Conservation (phyloP, 2,888 invertebrate genomes). For the Andrena chrysosceles region DNA sequence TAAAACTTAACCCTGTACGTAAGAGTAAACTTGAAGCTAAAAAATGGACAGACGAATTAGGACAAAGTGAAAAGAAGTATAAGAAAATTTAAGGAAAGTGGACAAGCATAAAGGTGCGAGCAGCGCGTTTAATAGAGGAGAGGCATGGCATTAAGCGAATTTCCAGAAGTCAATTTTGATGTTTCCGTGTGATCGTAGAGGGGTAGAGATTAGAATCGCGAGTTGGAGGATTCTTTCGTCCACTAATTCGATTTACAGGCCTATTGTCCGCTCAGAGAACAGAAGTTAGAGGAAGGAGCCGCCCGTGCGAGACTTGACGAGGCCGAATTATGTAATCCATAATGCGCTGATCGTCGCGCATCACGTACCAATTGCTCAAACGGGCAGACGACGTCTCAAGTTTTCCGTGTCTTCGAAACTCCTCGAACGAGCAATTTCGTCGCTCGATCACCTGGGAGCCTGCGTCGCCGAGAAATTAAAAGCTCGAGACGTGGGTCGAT, state of each 20-base stretch:
- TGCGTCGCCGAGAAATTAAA: conserved; percentile 16
- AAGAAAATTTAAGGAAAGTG: too few relatives aligned
- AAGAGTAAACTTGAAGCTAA: too few relatives aligned
- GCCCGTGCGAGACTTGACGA: conserved; percentile 39
- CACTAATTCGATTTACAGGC: conserved; percentile 2
- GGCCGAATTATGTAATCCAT: conserved; percentile 61
- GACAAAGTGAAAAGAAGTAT: too few relatives aligned
- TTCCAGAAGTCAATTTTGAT: too few relatives aligned
- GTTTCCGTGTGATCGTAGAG: too few relatives aligned
- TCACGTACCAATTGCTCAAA: conserved; percentile 48
- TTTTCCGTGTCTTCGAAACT: conserved; percentile 38
- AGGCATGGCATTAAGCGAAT: too few relatives aligned
- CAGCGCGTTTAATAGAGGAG: too few relatives aligned
- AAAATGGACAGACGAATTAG: too few relatives aligned
- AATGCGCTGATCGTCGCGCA: conserved; percentile 51
- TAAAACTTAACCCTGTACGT: too few relatives aligned
- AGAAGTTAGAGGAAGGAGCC: conserved; percentile 31
- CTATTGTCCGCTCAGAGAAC: conserved; percentile 25
- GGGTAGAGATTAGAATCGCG: too few relatives aligned
- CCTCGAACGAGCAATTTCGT: conserved; percentile 5
- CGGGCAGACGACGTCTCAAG: conserved; percentile 23
- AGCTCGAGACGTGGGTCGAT: conserved; percentile 9
- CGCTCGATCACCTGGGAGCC: background rate
- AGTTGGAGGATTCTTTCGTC: background rate
- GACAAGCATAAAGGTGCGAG: too few relatives aligned